Evolutionary conservation across 2,113 vertebrate species (phyloP).

Genomic region (Xyrauchen texanus): DNA sequence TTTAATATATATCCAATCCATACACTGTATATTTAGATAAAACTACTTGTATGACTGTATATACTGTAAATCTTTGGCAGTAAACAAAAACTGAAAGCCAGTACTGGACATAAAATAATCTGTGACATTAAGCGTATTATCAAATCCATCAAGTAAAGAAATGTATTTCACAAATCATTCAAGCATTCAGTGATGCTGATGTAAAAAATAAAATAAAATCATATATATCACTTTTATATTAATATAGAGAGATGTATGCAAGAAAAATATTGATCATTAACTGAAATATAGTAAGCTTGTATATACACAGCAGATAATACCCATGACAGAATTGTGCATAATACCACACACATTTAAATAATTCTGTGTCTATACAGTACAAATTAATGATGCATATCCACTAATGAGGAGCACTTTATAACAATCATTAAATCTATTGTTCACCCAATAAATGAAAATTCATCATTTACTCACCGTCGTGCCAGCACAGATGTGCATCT

Average conservation of each 20-base stretch:
- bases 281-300: neutral
- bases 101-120: neutral
- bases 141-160: neutral
- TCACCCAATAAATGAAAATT: too few species aligned
- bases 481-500: too few species aligned
- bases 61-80: neutral
- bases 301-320: constrained; percentile 15
- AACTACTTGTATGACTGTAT: neutral
- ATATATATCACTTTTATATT: neutral
- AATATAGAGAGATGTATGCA: neutral
- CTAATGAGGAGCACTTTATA: too few species aligned
- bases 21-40: too few species aligned
- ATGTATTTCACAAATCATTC: too few species aligned
- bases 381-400: too few species aligned
- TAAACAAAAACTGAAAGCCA: constrained; percentile 2
- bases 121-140: neutral
- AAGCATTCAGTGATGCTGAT: neutral
- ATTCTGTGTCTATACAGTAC: too few species aligned
- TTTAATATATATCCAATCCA: too few species aligned
- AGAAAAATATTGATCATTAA: neutral
- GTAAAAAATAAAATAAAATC: neutral
- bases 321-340: neutral
- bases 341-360: too few species aligned
- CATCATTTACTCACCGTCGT: too few species aligned
- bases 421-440: too few species aligned